Evolutionary conservation across 1,140 invertebrate genomes (phyloP), one percentile per base, ranked within the genome.

Genomic region (Dendrolimus kikuchii): DNA sequence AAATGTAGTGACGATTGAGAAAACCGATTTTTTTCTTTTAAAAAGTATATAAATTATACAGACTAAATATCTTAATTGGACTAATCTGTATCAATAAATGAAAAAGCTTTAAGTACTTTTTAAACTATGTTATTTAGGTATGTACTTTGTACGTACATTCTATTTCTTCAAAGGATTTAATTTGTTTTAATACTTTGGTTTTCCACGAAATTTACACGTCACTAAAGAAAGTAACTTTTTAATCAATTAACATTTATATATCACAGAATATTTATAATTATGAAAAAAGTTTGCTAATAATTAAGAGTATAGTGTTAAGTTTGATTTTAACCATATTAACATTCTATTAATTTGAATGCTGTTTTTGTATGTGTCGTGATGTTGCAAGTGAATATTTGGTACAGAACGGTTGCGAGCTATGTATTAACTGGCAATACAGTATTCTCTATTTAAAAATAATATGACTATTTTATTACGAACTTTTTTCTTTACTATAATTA

Each of bases 261-360:
- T 67, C 62, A 53, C 44, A 40, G 39, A 46, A 46, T 70, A 62
- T 71, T 62, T 69, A 59, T 71, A 57, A 64, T 71, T 71, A 66
- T 65, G 60, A 66, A 65, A 23, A 23, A 23, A 23, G 23, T 23
- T 71, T 69, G 7, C 61, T 60, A 45, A 59, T 68, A 69, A 69
- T 72, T 70, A 61, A 64, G 23, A 45, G 43, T 9, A 64, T 53
- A 67, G 68, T 78, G 77, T 79, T 23, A 82, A 82, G 77, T 79
- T 81, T 77, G 75, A 78, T 82, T 85, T 82, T 85, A 85, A 85
- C 81, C 68, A 66, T 71, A 80, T 78, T 85, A 85, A 85, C 78
- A 82, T 80, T 53, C 67, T 77, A 76, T 77, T 71, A 77, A 67
- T 71, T 48, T 80, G 64, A 74, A 78, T 76, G 71, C 64, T 67